Conservation (phyloP, 2,888 invertebrate species). For the Alviniconcha strummeri region DNA sequence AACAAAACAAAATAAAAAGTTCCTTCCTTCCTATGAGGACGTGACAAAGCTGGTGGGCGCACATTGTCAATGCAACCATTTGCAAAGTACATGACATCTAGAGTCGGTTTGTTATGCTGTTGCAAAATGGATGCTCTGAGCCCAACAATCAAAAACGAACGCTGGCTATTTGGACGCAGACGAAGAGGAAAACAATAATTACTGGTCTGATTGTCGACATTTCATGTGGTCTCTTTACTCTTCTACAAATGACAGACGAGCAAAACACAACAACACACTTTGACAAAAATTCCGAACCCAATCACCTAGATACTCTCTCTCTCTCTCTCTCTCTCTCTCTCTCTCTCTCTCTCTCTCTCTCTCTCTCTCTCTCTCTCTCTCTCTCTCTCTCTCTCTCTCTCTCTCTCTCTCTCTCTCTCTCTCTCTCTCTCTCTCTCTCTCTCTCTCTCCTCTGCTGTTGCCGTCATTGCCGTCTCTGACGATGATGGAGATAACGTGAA, state of each 20-base stretch:
- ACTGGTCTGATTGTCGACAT: background rate
- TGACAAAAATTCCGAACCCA: background rate
- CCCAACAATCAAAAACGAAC: too few relatives aligned
- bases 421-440: too few relatives aligned
- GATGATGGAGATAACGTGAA: too few relatives aligned
- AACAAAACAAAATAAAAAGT: too few relatives aligned
- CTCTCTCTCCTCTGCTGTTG: background rate
- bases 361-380: background rate
- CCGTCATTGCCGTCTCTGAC: too few relatives aligned
- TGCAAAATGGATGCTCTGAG: too few relatives aligned
- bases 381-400: background rate
- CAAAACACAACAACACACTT: background rate
- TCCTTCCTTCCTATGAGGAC: too few relatives aligned
- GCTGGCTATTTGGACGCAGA: background rate
- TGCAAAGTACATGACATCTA: too few relatives aligned
- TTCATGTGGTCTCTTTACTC: background rate
- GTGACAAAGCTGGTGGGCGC: too few relatives aligned
- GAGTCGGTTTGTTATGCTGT: too few relatives aligned
- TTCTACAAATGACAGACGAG: too few relatives aligned
- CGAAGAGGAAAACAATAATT: background rate
- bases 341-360: background rate
- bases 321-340: constrained; percentile 13
- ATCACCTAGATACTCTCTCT: background rate
- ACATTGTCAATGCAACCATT: too few relatives aligned
- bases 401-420: constrained; percentile 2